Conservation (phyloP, 2,888 invertebrate species). For the Diabrotica balteata region DNA sequence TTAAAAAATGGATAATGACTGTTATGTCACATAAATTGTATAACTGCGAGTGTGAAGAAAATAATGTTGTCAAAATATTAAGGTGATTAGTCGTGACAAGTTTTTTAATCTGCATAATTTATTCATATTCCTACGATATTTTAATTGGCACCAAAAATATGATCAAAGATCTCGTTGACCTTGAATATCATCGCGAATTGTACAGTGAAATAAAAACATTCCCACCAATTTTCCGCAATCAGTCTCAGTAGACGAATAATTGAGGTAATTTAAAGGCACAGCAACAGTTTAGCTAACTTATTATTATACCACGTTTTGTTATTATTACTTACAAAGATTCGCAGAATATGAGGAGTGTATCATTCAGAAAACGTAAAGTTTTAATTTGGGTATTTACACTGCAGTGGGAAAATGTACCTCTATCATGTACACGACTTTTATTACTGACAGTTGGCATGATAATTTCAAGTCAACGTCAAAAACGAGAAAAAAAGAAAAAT, state of each 20-base stretch:
- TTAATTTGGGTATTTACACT: not conserved
- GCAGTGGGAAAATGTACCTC: not conserved
- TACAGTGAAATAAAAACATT: slow-evolving; percentile 16
- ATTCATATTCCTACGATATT: too few relatives aligned
- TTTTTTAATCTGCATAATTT: not conserved
- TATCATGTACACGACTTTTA: too few relatives aligned
- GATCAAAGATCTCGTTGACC: slow-evolving; percentile 2
- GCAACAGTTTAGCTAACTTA: slow-evolving; percentile 21
- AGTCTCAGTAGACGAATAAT: slow-evolving; percentile 22
- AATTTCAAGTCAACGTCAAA: too few relatives aligned
- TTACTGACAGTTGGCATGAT: too few relatives aligned
- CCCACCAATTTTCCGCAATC: slow-evolving; percentile 26
- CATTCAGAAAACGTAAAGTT: slow-evolving; percentile 2
- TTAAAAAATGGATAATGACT: not conserved
- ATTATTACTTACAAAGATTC: not conserved
- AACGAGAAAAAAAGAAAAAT: too few relatives aligned
- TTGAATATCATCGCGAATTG: slow-evolving; percentile 4
- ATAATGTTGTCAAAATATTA: not conserved
- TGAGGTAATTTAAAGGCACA: slow-evolving; percentile 24
- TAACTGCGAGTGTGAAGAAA: not conserved
- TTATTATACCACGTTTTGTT: slow-evolving; percentile 12
- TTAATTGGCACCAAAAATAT: too few relatives aligned
- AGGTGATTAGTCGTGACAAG: not conserved
- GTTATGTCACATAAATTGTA: not conserved
- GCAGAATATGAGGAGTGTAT: slow-evolving; percentile 1